Percentiles rank a stretch among this genome's conserved stretches.
phyloP scores from a whole-genome alignment of 2,113 vertebrate genomes.

The Potamarius usumacintae region DNA sequence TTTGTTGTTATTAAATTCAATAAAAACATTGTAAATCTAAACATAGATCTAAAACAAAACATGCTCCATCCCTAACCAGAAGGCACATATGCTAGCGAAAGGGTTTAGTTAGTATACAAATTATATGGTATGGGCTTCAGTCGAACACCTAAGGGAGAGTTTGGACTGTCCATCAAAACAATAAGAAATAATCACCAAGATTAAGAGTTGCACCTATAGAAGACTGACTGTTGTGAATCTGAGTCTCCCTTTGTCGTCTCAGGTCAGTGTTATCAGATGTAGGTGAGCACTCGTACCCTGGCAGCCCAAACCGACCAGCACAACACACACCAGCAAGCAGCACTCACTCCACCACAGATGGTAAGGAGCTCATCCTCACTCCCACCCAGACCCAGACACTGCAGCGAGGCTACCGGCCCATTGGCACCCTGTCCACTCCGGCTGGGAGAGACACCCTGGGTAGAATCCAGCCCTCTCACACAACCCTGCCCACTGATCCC shows the following conservation, averaged over 20 bases:
- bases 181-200: background rate
- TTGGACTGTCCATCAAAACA: background rate
- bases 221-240: background rate
- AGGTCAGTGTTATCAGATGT: conserved; percentile 83
- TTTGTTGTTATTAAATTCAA: background rate
- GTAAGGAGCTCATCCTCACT: conserved; percentile 72
- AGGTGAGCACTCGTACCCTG: conserved; percentile 79
- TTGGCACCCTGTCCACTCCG: background rate
- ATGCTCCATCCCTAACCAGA: too few relatives aligned
- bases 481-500: conserved; percentile 69
- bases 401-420: conserved; percentile 76
- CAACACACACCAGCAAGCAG: conserved; percentile 68
- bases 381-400: conserved; percentile 75
- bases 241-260: background rate
- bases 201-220: background rate
- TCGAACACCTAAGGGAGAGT: too few relatives aligned
- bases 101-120: background rate
- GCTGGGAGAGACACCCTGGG: conserved; percentile 81
- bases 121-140: background rate
- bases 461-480: conserved; percentile 77
- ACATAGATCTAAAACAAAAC: background rate
- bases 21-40: background rate
- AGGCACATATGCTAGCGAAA: background rate
- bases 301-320: conserved; percentile 83
- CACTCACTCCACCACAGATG: conserved; percentile 70